Percentiles rank a stretch among this genome's conserved stretches.
These are phyloP conservation scores for Atta colombica DNA, from an alignment of 1,140 invertebrate species.

Conservation along the genomic window DNA sequence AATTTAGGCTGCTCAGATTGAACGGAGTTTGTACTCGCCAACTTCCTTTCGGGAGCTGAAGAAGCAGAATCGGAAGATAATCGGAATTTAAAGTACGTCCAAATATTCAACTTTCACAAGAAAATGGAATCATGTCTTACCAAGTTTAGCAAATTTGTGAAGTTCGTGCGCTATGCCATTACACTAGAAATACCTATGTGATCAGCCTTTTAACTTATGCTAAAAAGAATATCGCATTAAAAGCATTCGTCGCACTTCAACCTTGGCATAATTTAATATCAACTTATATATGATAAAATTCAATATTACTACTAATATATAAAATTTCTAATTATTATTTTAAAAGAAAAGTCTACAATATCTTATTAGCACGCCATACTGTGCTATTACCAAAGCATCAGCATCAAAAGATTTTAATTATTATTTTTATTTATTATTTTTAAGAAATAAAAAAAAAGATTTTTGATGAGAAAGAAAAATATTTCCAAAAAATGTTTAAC, in stretches of 20 bases:
- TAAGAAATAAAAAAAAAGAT: background rate
- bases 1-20: conserved; percentile 31
- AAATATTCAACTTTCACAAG: conserved; percentile 57
- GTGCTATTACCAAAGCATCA: background rate
- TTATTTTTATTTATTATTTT: background rate
- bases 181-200: conserved; percentile 22
- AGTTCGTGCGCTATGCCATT: conserved; percentile 23
- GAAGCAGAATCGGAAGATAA: conserved; percentile 55
- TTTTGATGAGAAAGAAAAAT: background rate
- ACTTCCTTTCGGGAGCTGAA: conserved; percentile 48
- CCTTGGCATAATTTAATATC: background rate
- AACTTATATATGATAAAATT: background rate
- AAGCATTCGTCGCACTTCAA: background rate
- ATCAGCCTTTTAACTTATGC: conserved; percentile 15
- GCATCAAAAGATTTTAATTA: background rate
- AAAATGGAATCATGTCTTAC: conserved; percentile 24
- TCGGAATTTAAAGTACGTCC: conserved; percentile 61
- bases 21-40: conserved; percentile 31
- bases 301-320: background rate
- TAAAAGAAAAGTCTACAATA: background rate
- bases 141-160: conserved; percentile 52
- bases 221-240: background rate
- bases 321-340: background rate
- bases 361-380: background rate
- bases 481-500: background rate